These are phyloP conservation scores for Nemoura dubitans DNA, from an alignment of 2,888 invertebrate genomes.

Conservation along the genomic window DNA sequence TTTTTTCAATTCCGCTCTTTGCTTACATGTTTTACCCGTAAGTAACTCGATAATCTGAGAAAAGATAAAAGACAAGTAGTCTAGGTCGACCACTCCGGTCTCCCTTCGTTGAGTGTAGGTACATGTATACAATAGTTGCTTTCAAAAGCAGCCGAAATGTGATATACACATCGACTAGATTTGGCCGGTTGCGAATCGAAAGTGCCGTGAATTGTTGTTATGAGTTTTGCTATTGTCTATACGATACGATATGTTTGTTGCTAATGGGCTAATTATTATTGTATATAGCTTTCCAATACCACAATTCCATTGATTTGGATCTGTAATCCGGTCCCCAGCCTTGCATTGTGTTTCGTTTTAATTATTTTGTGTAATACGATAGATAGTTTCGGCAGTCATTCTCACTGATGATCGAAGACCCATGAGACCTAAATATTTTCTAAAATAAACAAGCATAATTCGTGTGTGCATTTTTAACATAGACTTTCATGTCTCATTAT, in stretches of 20 bases:
- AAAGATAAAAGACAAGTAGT: neutral
- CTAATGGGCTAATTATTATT: neutral
- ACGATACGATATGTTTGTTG: too few relatives aligned
- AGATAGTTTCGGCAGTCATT: neutral
- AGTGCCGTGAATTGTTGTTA: neutral
- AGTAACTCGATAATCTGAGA: neutral
- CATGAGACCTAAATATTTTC: too few relatives aligned
- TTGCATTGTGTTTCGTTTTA: neutral
- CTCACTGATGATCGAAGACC: neutral
- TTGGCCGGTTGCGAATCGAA: neutral
- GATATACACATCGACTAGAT: neutral
- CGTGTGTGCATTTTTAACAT: too few relatives aligned
- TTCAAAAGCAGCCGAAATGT: neutral
- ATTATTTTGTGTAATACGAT: neutral
- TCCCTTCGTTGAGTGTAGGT: neutral
- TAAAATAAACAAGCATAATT: too few relatives aligned
- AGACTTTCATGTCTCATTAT: too few relatives aligned
- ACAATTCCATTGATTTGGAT: neutral
- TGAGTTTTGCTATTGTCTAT: neutral
- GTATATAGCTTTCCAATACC: neutral
- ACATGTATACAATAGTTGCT: neutral
- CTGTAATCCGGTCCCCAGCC: neutral
- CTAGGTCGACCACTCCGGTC: neutral
- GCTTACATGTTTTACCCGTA: neutral
- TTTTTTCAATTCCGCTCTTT: neutral